Conservation (phyloP, 1,140 invertebrate species). For the Drosophila santomea region DNA sequence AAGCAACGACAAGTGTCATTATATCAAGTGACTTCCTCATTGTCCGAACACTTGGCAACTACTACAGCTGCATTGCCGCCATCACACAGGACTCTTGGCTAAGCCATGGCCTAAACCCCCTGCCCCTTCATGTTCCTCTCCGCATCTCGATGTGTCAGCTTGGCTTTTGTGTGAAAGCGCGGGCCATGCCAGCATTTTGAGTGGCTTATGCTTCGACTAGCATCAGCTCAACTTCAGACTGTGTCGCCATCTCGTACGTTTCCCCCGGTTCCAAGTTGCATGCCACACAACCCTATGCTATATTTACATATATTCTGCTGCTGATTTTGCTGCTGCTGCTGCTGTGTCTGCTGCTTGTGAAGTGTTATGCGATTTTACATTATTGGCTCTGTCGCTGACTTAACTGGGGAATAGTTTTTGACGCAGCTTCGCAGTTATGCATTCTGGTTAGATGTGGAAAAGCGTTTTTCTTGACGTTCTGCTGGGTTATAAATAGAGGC, state of each 20-base stretch:
- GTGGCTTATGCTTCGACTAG: slow-evolving; percentile 61
- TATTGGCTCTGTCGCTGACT: slow-evolving; percentile 67
- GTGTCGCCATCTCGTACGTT: slow-evolving; percentile 8
- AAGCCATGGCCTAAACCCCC: slow-evolving; percentile 25
- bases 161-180: slow-evolving; percentile 40
- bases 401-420: slow-evolving; percentile 39
- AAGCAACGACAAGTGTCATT: slow-evolving; percentile 75
- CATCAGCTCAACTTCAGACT: slow-evolving; percentile 32
- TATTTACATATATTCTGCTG: slow-evolving; percentile 7
- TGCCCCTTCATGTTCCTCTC: too few relatives aligned
- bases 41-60: slow-evolving; percentile 48
- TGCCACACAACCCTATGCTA: slow-evolving; percentile 7
- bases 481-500: slow-evolving; percentile 34
- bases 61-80: slow-evolving; percentile 21
- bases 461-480: slow-evolving; percentile 44
- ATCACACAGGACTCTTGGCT: slow-evolving; percentile 13
- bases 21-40: slow-evolving; percentile 78
- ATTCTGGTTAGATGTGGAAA: slow-evolving; percentile 18
- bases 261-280: background rate
- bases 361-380: slow-evolving; percentile 81
- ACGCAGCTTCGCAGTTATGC: slow-evolving; percentile 38
- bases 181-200: slow-evolving; percentile 69
- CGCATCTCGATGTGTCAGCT: slow-evolving; percentile 48
- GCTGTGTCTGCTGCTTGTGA: slow-evolving; percentile 49
- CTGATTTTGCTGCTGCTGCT: slow-evolving; percentile 22